Percentiles rank a stretch among this genome's conserved stretches.
phyloP scores from a whole-genome alignment of 1,140 invertebrate species.

The Apolygus lucorum region DNA sequence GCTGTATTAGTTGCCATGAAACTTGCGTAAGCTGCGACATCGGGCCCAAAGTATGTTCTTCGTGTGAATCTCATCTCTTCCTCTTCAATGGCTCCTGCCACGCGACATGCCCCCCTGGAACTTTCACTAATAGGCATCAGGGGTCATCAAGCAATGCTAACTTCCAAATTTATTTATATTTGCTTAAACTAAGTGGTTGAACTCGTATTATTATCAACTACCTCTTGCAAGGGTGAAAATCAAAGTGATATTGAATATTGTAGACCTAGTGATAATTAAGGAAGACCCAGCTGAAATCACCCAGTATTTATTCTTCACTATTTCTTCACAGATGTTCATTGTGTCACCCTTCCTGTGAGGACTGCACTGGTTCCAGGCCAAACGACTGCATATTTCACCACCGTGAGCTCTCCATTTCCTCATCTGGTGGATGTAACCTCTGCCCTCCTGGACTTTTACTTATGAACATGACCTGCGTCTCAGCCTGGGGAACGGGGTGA shows the following conservation, averaged over 20 bases:
- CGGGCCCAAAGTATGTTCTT: conserved; percentile 66
- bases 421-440: conserved; percentile 20
- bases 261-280: too few species aligned
- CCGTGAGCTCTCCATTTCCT: conserved; percentile 17
- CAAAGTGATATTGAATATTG: too few species aligned
- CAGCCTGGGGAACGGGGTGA: conserved; percentile 42
- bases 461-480: conserved; percentile 36
- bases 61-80: conserved; percentile 72
- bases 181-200: too few species aligned
- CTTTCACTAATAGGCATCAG: conserved; percentile 74
- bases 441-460: conserved; percentile 37
- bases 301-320: too few species aligned
- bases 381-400: conserved; percentile 55
- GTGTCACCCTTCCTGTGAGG: conserved; percentile 70
- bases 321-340: conserved; percentile 36
- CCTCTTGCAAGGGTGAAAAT: too few species aligned
- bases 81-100: conserved; percentile 70
- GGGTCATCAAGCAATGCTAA: too few species aligned
- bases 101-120: conserved; percentile 66
- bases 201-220: too few species aligned
- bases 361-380: conserved; percentile 66
- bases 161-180: too few species aligned
- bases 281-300: too few species aligned
- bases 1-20: conserved; percentile 66
- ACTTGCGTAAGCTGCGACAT: conserved; percentile 75